phyloP scores from a whole-genome alignment of 2,797 vertebrate genomes.

The Scarus forsteni region DNA sequence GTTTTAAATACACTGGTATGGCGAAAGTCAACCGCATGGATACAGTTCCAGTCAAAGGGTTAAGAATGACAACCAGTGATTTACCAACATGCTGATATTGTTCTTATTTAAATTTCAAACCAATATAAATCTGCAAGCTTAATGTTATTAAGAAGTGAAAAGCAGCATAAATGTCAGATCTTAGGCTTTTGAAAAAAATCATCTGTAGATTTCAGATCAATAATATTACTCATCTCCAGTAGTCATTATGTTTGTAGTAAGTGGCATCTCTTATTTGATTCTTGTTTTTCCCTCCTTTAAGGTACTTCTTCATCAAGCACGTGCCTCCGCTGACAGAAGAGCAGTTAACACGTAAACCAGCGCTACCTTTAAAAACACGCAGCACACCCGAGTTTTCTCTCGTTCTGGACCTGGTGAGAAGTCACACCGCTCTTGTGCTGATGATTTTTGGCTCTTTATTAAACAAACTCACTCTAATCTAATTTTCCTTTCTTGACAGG shows the following conservation, averaged over 20 bases:
- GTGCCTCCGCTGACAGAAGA: slow-evolving; percentile 98
- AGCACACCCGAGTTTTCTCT: slow-evolving; percentile 99
- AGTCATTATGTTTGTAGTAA: neutral
- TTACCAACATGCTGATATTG: too few species aligned
- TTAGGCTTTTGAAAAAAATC: too few species aligned
- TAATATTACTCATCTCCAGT: too few species aligned
- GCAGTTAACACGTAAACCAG: slow-evolving; percentile 97
- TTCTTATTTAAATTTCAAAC: too few species aligned
- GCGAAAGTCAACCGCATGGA: too few species aligned
- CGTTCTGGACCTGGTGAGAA: slow-evolving; percentile 94
- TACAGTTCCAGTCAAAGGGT: too few species aligned
- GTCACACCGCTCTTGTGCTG: neutral
- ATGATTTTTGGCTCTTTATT: neutral
- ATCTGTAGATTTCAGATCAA: too few species aligned
- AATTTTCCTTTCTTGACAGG: slow-evolving; percentile 78
- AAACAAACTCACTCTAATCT: neutral
- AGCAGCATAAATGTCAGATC: too few species aligned
- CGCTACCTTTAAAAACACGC: slow-evolving; percentile 98
- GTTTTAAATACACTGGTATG: too few species aligned
- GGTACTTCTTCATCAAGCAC: slow-evolving; percentile 99
- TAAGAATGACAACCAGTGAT: too few species aligned
- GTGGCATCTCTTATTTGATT: neutral
- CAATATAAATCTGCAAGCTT: too few species aligned
- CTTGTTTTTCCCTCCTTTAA: slow-evolving; percentile 64
- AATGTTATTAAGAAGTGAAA: too few species aligned